These are phyloP conservation scores for Amphiura filiformis DNA, from an alignment of 35 echinoderm and acorn worm species.

Conservation along the genomic window DNA sequence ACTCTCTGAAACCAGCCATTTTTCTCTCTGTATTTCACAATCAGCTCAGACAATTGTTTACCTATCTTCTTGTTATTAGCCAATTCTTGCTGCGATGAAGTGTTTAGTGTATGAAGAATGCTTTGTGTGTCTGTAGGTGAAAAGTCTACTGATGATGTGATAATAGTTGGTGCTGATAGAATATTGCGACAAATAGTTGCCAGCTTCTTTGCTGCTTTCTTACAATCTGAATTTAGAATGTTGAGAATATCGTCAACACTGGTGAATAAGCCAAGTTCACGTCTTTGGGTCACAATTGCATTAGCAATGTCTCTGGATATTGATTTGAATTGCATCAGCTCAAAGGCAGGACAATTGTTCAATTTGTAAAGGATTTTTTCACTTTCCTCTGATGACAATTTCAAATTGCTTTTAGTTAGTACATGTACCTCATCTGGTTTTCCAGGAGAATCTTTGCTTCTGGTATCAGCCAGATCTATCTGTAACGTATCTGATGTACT, in stretches of 20 bases:
- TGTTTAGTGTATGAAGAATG: constrained; percentile 32
- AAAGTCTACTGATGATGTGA: background rate
- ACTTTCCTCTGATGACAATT: no score
- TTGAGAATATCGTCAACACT: background rate
- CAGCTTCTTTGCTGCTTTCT: background rate
- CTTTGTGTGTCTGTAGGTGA: background rate
- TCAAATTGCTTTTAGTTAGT: no score
- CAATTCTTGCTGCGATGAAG: constrained; percentile 18
- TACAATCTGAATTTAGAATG: no score
- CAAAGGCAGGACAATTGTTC: background rate
- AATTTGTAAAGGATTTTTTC: background rate
- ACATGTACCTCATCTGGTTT: no score
- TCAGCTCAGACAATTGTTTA: background rate
- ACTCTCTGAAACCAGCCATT: constrained; percentile 14
- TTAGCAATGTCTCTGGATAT: background rate
- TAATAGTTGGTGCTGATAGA: background rate
- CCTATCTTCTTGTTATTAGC: background rate
- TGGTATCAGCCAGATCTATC: no score
- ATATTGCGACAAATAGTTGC: background rate
- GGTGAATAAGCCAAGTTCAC: background rate
- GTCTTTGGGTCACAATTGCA: background rate
- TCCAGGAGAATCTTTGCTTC: no score
- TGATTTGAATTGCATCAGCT: background rate
- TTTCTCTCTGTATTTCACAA: constrained; percentile 18
- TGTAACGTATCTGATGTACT: no score